Evolutionary conservation across 1,140 invertebrate genomes (phyloP).

Genomic region (Lepidurus couesii): DNA sequence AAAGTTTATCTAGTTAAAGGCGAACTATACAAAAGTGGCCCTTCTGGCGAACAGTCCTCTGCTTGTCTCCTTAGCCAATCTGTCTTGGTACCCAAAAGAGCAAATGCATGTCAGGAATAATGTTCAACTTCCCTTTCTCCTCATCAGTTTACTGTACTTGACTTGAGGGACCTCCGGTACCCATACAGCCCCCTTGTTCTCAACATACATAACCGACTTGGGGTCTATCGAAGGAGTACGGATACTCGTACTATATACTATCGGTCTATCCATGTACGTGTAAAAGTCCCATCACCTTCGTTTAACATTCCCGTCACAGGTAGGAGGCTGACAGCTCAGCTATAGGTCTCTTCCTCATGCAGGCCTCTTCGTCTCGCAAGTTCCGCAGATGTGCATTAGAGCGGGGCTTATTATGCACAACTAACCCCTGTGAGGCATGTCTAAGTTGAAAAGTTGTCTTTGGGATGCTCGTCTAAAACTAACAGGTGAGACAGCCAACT

Average conservation of each 20-base stretch:
- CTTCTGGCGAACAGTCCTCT: not conserved
- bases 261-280: not conserved
- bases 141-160: not conserved
- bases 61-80: not conserved
- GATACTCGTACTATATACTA: not conserved
- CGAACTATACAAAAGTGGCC: not conserved
- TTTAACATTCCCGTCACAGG: not conserved
- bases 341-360: no score
- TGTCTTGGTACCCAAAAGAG: slow-evolving; percentile 8
- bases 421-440: no score
- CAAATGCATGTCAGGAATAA: slow-evolving; percentile 10
- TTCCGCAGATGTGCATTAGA: no score
- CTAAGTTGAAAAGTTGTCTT: no score
- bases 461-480: no score
- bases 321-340: not conserved
- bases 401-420: no score
- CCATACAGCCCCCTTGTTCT: no score
- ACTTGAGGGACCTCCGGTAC: not conserved
- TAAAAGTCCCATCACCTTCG: not conserved
- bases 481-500: no score
- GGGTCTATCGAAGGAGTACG: not conserved
- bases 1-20: no score
- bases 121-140: not conserved
- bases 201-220: not conserved
- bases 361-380: no score